Evolutionary conservation across 2,888 invertebrate species (phyloP), one percentile per base, ranked within the genome.

Genomic region (Hypsopygia costalis): DNA sequence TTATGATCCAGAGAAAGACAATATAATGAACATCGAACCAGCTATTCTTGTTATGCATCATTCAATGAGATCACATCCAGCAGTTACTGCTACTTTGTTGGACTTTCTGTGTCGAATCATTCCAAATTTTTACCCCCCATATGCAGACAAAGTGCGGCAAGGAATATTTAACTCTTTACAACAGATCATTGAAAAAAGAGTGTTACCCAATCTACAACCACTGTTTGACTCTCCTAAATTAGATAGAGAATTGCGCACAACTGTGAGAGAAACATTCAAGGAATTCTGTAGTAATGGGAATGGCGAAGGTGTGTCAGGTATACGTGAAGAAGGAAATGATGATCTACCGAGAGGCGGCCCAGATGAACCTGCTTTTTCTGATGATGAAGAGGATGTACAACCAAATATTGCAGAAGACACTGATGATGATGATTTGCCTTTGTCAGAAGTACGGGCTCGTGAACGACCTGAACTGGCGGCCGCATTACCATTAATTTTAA

Each of bases 1-100:
- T 67, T 98, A 95, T 81, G 97, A 97, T 61, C 92, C 95, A 11
- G 95, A 95, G 55, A 95, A 94, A 70, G 97, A 97, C 78, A 97
- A 96, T 73, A 97, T 97, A 50, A 97, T 97, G 97, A 97, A 97
- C 78, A 97, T 97, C 58, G 97, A 97, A 83, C 97, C 97, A 11
- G 97, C 96, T 7, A 96, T 97, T 60, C 91, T 97, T 52, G 96
- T 97, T 12, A 97, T 97, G 97, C 95, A 95, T 77, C 95, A 97
- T 86, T 97, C 97, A 33, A 94, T 97, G 93, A 91, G 95, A 66
- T 95, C 96, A 44, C 97, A 97, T 85, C 96, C 97, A 34, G 94
- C 94, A 10, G 96, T 97, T 51, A 97, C 97, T 47, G 96, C 96
- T 43, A 96, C 96, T 10, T 89, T 97, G 49, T 80, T 97, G 58